A percentile compares a stretch with the other conserved stretches of the same genome.
These are phyloP conservation scores for Forbesichthys papilliferus DNA, from an alignment of 2,113 vertebrate genomes.

Conservation along the genomic window DNA sequence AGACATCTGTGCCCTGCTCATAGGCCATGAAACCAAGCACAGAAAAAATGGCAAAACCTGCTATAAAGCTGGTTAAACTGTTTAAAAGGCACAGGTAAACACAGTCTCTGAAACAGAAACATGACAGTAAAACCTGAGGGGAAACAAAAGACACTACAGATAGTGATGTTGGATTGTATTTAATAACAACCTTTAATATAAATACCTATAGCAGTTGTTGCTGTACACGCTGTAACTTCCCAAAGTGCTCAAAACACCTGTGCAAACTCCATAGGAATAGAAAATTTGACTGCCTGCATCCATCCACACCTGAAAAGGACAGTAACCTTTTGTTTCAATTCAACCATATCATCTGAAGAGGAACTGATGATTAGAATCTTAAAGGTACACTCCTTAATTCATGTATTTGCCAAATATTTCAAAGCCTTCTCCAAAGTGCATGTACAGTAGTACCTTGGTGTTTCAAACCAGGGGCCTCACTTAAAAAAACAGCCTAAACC, in stretches of 20 bases:
- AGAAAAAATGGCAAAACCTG: conserved; percentile 93
- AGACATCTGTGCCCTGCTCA: conserved; percentile 85
- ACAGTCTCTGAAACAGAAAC: conserved; percentile 79
- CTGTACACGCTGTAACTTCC: conserved; percentile 81
- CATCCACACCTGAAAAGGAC: conserved; percentile 75
- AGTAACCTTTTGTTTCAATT: not conserved
- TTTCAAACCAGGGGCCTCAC: no score
- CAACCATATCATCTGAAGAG: not conserved
- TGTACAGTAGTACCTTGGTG: no score
- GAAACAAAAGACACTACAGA: not conserved
- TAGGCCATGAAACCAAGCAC: conserved; percentile 89
- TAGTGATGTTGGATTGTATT: not conserved
- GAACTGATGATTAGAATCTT: not conserved
- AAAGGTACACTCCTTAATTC: no score
- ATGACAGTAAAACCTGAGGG: not conserved
- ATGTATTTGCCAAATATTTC: no score
- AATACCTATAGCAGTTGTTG: conserved; percentile 79
- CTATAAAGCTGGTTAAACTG: conserved; percentile 88
- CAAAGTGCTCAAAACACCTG: conserved; percentile 74
- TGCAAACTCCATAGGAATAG: conserved; percentile 78
- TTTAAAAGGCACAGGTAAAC: conserved; percentile 89
- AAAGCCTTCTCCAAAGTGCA: no score
- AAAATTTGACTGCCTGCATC: conserved; percentile 81
- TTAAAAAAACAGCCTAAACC: no score
- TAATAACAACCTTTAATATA: not conserved